Conservation (phyloP, 2,888 invertebrate species). For the Drosophila antonietae region DNA sequence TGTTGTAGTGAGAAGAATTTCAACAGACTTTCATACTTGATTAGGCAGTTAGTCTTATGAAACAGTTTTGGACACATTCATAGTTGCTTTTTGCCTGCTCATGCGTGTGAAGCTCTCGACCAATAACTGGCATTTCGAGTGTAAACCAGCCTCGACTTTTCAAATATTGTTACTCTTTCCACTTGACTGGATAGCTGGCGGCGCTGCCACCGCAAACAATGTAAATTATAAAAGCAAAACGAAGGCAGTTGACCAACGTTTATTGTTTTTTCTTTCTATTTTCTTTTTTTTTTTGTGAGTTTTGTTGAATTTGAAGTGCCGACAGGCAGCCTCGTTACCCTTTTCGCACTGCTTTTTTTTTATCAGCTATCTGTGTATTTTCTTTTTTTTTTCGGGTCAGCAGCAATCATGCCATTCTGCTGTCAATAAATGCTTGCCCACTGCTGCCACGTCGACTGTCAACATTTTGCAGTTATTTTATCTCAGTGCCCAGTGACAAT, state of each 20-base stretch:
- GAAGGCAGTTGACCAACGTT: constrained; percentile 57
- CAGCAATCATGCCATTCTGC: constrained; percentile 72
- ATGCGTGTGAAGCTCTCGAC: constrained; percentile 9
- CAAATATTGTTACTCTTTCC: constrained; percentile 41
- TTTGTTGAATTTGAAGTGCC: constrained; percentile 53
- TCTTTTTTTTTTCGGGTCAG: constrained; percentile 50
- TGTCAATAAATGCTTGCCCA: constrained; percentile 69
- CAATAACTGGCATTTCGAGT: constrained; percentile 26
- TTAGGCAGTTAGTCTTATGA: constrained; percentile 5
- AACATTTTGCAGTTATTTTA: constrained; percentile 78
- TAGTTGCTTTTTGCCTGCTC: constrained; percentile 15
- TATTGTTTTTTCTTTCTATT: constrained; percentile 29
- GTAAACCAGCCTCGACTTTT: constrained; percentile 29
- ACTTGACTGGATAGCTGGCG: constrained; percentile 32
- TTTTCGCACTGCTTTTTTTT: constrained; percentile 35
- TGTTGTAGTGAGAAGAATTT: too few relatives aligned
- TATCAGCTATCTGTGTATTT: constrained; percentile 24
- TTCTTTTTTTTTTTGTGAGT: constrained; percentile 7
- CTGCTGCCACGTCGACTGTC: constrained; percentile 49
- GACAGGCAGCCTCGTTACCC: constrained; percentile 51
- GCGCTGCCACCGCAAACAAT: constrained; percentile 68
- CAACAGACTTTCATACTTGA: constrained; percentile 3
- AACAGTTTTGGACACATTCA: constrained; percentile 19
- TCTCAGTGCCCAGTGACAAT: constrained; percentile 50
- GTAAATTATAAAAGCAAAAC: constrained; percentile 75